A percentile compares a stretch with the other conserved stretches of the same genome.
Conservation (phyloP, 2,797 vertebrate species). For the Simalia tracyae region DNA sequence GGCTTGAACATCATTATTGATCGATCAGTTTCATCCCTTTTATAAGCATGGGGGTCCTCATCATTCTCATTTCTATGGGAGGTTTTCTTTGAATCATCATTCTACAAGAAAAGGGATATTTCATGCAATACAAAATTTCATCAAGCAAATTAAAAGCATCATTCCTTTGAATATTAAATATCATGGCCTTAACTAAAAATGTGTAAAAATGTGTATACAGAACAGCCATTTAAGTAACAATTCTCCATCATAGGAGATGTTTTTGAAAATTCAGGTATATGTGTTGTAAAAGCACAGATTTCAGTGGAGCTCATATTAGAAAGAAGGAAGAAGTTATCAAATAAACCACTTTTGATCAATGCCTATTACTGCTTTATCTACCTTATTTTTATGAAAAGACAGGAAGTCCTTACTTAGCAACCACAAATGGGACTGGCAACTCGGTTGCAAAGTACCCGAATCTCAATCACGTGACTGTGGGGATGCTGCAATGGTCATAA, state of each 20-base stretch:
- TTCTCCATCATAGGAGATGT: not conserved
- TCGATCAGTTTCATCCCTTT: slow-evolving; percentile 82
- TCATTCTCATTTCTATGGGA: slow-evolving; percentile 78
- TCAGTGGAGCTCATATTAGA: not conserved
- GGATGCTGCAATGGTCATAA: not conserved
- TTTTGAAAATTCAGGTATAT: not conserved
- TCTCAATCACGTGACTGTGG: not conserved
- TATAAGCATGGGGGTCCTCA: slow-evolving; percentile 76
- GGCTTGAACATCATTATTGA: slow-evolving; percentile 84
- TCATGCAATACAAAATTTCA: not conserved
- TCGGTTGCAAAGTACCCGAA: not conserved
- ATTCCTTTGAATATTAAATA: not conserved
- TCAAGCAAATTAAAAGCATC: not conserved
- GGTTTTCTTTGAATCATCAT: slow-evolving; percentile 78
- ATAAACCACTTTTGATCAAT: not conserved
- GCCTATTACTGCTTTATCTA: not conserved
- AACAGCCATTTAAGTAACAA: not conserved
- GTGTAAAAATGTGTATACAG: not conserved
- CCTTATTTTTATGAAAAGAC: not conserved
- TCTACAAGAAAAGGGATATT: slow-evolving; percentile 67
- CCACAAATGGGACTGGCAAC: too few relatives aligned
- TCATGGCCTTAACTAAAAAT: not conserved
- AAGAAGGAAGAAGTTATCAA: not conserved
- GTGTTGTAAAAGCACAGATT: not conserved
- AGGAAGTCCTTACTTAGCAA: too few relatives aligned